Base-by-base conservation (phyloP, 2,888 invertebrate genomes). In the Cybosia mesomella region DNA sequence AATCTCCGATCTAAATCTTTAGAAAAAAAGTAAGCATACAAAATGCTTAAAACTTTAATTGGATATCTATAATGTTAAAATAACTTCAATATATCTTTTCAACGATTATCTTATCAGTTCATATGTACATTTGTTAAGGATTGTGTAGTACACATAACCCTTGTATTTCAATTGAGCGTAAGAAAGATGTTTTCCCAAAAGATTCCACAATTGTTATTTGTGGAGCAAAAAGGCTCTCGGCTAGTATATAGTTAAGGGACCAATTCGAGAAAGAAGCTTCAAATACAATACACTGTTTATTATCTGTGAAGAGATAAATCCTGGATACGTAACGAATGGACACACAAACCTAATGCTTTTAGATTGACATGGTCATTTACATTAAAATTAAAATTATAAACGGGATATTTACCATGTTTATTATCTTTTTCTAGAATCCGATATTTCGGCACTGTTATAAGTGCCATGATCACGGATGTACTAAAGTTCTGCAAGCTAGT, bases 191-290 rank as follows among this genome's bases (percentile, higher is more conserved):
- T 32, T 58, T 32, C 58, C 58, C 34, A 3, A 34, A n/a, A 2
- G 58, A 58, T 32, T 15, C 28, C 28, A 18, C 28, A 32, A 58
- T 58, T 28, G 58, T 34, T 55, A 24, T 55, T 58, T 58, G 58
- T 58, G 28, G 18, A 58, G 58, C n/a, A 58, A 58, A 58, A 58
- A 58, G 58, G 55, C 49, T 22, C 28, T 55, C 58, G 18, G 58
- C 18, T n/a, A 58, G 10, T 18, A 58, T 32, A 58, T n/a, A 32
- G n/a, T 58, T 58, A 10, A 32, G 58, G 32, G 32, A 58, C 32
- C 18, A 7, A 58, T 58, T 58, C 32, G n/a, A 34, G 32, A 32
- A 32, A 34, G 32, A n/a, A 58, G n/a, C 32, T 58, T 62, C 43
- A 58, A 57, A 61, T 32, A 43, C 54, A 24, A 55, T 21, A 39